Evolutionary conservation across 2,113 vertebrate genomes (phyloP).

Genomic region (Pangasianodon gigas): DNA sequence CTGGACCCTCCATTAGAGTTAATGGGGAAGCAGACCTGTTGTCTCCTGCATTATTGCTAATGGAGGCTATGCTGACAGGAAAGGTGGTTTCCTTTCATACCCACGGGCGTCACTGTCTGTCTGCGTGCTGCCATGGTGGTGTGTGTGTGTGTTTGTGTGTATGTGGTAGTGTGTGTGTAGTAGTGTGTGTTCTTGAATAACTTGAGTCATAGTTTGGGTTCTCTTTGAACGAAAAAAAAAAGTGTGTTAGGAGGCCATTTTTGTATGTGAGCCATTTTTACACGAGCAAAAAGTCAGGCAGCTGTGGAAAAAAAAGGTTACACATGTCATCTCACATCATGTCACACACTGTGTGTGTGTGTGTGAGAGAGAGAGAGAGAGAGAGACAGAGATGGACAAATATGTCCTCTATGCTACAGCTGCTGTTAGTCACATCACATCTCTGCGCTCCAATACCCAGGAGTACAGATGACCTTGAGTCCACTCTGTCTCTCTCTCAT

Average conservation of each 20-base stretch:
- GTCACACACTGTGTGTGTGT: slow-evolving; percentile 27
- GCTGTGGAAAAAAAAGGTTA: slow-evolving; percentile 35
- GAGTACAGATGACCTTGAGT: slow-evolving; percentile 38
- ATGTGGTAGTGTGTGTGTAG: slow-evolving; percentile 2
- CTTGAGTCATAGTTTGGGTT: not conserved
- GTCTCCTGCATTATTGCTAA: slow-evolving; percentile 63
- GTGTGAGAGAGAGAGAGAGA: not conserved
- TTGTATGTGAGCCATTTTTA: slow-evolving; percentile 5
- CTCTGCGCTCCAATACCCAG: slow-evolving; percentile 52
- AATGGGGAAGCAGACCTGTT: slow-evolving; percentile 61
- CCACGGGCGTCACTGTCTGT: slow-evolving; percentile 51
- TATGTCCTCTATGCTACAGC: slow-evolving; percentile 39
- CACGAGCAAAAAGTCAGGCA: slow-evolving; percentile 10
- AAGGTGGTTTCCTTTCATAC: slow-evolving; percentile 60
- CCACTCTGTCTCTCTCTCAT: not conserved
- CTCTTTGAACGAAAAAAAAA: not conserved
- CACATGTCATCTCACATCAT: slow-evolving; percentile 54
- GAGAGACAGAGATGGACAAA: not conserved
- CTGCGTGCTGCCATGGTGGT: slow-evolving; percentile 3
- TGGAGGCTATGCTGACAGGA: slow-evolving; percentile 63
- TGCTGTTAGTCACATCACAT: slow-evolving; percentile 54
- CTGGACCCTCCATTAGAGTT: slow-evolving; percentile 61
- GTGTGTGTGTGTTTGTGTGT: slow-evolving; percentile 30
- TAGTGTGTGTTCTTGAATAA: not conserved
- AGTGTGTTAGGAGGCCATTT: slow-evolving; percentile 11